These are phyloP conservation scores for Grammomys dolichurus DNA, from an alignment of 2,113 vertebrate species.

Conservation along the genomic window DNA sequence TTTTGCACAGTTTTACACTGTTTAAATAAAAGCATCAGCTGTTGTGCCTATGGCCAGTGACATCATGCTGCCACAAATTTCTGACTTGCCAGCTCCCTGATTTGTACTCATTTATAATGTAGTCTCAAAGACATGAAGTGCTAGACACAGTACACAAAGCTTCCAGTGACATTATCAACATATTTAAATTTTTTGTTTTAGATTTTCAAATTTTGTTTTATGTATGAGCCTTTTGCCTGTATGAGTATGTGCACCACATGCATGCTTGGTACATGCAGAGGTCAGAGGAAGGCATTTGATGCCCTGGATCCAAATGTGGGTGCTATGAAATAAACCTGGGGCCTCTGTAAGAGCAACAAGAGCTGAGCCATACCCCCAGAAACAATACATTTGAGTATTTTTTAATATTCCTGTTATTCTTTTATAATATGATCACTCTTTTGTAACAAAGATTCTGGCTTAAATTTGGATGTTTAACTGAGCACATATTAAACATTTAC, in stretches of 20 bases:
- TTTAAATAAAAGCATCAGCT: neutral
- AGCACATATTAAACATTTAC: neutral
- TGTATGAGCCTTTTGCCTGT: neutral
- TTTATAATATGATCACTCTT: neutral
- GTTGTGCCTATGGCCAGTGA: neutral
- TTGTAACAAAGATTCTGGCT: neutral
- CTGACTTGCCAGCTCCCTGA: no score
- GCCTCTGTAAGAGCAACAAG: neutral
- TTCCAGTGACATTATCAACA: neutral
- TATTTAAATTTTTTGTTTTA: neutral
- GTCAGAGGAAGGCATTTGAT: neutral
- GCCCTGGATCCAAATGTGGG: neutral
- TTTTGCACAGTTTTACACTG: neutral
- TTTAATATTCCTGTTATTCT: neutral
- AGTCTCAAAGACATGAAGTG: neutral
- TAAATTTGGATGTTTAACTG: neutral
- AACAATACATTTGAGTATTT: neutral
- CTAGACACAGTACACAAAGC: neutral
- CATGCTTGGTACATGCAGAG: neutral
- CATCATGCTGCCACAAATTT: neutral
- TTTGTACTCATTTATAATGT: neutral
- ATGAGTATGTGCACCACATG: neutral
- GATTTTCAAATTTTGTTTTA: neutral
- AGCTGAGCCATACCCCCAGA: neutral
- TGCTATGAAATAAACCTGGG: neutral